Base-by-base conservation (phyloP, 1,140 invertebrate genomes). In the Drusus annulatus region DNA sequence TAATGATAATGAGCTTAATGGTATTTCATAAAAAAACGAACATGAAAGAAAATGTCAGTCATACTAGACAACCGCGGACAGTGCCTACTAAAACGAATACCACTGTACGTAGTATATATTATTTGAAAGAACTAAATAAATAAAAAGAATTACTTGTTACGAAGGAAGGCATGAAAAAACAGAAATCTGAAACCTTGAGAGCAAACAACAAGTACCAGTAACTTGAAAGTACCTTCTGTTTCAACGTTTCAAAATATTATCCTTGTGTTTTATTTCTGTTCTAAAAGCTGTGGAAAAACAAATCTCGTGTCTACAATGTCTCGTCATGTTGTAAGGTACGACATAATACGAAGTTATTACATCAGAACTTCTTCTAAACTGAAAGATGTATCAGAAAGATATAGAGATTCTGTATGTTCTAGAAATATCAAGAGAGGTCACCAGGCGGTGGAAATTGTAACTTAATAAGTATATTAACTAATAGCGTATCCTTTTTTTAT, bases 291-390 rank as follows among this genome's bases (percentile, higher is more conserved):
- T 25, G 65, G 36, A 69, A 69, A 69, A 4, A 25, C 19, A 28
- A 31, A 69, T 45, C n/a, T 50, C 65, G 17, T 45, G 50, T 69
- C 65, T 17, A 5, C 17, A n/a, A 28, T 50, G 65, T 69, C 31
- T 17, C 21, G 65, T 36, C 65, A 69, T 17, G 65, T 45, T 45
- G 31, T 4, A 7, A 7, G 21, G 25, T 28, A 28, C 25, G 2
- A 28, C 2, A 5, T 5, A 2, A 2, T 28, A 28, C 2, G 25
- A 2, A 28, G 25, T 5, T 28, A 28, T 2, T 28, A 28, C 2
- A 28, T 28, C 2, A 28, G 25, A 28, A 28, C 2, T 2, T 2
- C 2, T 28, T 28, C 31, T 17, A 36, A n/a, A 23, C 31, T 21
- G 31, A 16, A 69, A 69, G 21, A 69, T 25, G 31, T 69, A 7